Conservation (phyloP, 2,888 invertebrate species). For the Maniola hyperantus region DNA sequence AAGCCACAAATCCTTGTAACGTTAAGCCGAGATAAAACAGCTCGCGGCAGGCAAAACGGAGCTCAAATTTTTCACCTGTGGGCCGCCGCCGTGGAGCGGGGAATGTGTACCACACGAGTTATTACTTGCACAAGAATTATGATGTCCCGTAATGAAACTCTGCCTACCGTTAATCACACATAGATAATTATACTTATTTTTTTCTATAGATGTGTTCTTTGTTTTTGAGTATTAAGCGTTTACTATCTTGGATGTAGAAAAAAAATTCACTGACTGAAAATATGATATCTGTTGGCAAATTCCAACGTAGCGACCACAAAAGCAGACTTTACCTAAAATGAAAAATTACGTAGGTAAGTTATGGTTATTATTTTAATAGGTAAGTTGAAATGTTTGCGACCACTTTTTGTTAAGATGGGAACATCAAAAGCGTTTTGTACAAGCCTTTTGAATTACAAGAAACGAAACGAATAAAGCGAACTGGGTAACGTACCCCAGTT, state of each 20-base stretch:
- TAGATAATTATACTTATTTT: conserved; percentile 16
- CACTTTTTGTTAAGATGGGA: conserved; percentile 1
- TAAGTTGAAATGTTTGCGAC: background rate
- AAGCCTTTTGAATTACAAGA: background rate
- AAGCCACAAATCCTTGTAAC: conserved; percentile 82
- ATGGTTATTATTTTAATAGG: background rate
- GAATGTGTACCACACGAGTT: conserved; percentile 67
- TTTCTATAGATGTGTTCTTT: conserved; percentile 1
- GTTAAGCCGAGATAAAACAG: conserved; percentile 82
- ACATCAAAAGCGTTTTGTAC: background rate
- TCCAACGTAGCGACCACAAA: background rate
- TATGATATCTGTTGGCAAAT: background rate
- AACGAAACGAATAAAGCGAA: conserved; percentile 5
- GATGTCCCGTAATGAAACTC: conserved; percentile 72
- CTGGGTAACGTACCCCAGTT: background rate
- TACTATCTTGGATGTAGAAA: background rate
- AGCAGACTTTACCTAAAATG: background rate
- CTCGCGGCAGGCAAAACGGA: conserved; percentile 69
- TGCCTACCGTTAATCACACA: conserved; percentile 56
- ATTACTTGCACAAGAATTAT: conserved; percentile 77
- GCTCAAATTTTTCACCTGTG: conserved; percentile 79
- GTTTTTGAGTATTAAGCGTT: background rate
- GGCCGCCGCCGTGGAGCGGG: conserved; percentile 49
- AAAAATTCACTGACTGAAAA: background rate
- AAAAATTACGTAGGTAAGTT: background rate